A percentile compares a stretch with the other conserved stretches of the same genome.
These are phyloP conservation scores for Drosophila miranda DNA, from an alignment of 1,140 invertebrate species.

Conservation along the genomic window DNA sequence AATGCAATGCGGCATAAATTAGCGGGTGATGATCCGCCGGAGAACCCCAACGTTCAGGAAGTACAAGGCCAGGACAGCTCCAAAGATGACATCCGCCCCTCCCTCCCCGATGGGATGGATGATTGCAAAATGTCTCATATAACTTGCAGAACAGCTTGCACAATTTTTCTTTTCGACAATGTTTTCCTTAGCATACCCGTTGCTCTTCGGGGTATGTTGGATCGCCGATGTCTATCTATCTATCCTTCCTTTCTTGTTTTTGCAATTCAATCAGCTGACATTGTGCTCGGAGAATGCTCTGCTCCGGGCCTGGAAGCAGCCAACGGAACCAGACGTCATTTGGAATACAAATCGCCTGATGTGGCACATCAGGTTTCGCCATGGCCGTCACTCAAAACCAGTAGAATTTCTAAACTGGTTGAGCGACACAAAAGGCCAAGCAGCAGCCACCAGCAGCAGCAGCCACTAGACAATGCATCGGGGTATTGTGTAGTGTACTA, in stretches of 20 bases:
- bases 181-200: too few relatives aligned
- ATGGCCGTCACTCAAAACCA: constrained; percentile 63
- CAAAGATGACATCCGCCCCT: not conserved
- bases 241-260: constrained; percentile 29
- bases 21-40: constrained; percentile 32
- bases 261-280: constrained; percentile 73
- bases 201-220: too few relatives aligned
- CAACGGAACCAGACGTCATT: constrained; percentile 75
- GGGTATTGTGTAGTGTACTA: constrained; percentile 24
- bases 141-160: constrained; percentile 48
- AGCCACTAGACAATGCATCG: constrained; percentile 32
- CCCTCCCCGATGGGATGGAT: constrained; percentile 4
- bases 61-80: constrained; percentile 6
- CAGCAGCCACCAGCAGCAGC: constrained; percentile 1
- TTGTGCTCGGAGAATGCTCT: constrained; percentile 5
- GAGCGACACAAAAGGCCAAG: constrained; percentile 58
- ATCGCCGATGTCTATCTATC: too few relatives aligned
- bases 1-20: constrained; percentile 50
- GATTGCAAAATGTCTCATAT: constrained; percentile 58
- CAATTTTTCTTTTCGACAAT: constrained; percentile 10
- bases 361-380: constrained; percentile 74
- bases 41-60: constrained; percentile 2
- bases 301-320: constrained; percentile 26
- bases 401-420: constrained; percentile 78
- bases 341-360: constrained; percentile 74